Base-by-base conservation (phyloP, 1,140 invertebrate genomes). In the Eulimnadia texana region DNA sequence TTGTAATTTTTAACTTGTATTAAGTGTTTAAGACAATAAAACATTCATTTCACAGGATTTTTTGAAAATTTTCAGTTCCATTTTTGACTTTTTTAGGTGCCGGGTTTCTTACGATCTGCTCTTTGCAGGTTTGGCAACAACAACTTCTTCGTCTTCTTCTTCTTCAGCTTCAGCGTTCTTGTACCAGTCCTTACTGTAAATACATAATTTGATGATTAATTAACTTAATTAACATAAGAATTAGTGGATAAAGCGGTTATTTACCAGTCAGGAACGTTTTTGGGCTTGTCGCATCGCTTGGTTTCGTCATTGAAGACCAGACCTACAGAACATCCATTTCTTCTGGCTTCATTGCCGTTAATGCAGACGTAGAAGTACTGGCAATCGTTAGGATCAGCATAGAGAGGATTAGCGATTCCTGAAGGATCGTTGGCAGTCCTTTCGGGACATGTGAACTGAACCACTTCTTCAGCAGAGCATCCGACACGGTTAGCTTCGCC, bases 311-410 rank as follows among this genome's bases (percentile, higher is more conserved):
- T 88, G 74, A 90, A 91, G 27, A 90, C 88, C 13, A 80, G 82
- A 28, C 84, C 85, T 2, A 78, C 72, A 2, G 82, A 79, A 70
- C 88, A 90, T 64, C 83, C 82, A 3, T 84, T 84, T 64, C 84
- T 80, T 69, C 88, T 82, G 0, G 87, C 85, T 62, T 80, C 79
- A 1, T 86, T 77, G 2, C 85, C 86, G 66, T 88, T 86, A 50
- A 85, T 75, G 72, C 87, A 90, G 63, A 90, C 88, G 74, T 89
- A 90, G 72, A 89, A 89, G 68, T 86, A 88, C 65, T 84, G 82
- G 69, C 88, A 91, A 70, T 91, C 87, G 29, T 85, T 83, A 0
- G 85, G 82, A 72, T 89, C 84, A 2, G 86, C 79, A 74, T 85
- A 89, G 0, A 85, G 86, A 0, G 86, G 85, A 71, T 90, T 85